Conservation (phyloP, 2,113 vertebrate genomes). For the Myodes glareolus region DNA sequence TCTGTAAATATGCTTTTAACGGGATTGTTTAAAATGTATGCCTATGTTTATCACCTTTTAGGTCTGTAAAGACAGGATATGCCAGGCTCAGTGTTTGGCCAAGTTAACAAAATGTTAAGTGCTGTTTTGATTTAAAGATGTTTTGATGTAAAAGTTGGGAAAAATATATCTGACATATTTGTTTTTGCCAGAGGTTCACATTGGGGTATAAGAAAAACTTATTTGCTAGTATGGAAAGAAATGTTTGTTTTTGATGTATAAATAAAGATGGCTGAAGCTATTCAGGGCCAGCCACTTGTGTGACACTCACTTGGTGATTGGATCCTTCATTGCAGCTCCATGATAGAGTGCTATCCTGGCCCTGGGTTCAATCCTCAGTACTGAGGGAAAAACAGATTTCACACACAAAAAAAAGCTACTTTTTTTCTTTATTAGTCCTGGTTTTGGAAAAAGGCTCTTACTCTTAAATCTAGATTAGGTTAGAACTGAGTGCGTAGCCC, state of each 20-base stretch:
- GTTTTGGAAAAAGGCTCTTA: neutral
- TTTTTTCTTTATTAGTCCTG: neutral
- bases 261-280: neutral
- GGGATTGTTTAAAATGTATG: neutral
- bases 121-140: neutral
- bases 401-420: neutral
- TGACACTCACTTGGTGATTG: neutral
- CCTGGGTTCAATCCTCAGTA: neutral
- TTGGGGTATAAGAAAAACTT: neutral
- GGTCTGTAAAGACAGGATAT: neutral
- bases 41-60: neutral
- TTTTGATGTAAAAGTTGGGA: neutral
- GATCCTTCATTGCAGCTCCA: neutral
- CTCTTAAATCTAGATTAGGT: neutral
- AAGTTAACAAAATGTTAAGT: neutral
- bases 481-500: neutral
- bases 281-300: neutral
- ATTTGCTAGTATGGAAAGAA: too few relatives aligned
- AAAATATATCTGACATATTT: neutral
- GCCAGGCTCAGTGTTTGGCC: neutral
- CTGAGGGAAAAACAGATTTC: neutral
- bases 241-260: neutral
- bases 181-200: neutral
- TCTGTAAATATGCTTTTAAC: neutral
- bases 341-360: neutral